Evolutionary conservation across 2,113 vertebrate genomes (phyloP).

Genomic region (Cavia aperea): DNA sequence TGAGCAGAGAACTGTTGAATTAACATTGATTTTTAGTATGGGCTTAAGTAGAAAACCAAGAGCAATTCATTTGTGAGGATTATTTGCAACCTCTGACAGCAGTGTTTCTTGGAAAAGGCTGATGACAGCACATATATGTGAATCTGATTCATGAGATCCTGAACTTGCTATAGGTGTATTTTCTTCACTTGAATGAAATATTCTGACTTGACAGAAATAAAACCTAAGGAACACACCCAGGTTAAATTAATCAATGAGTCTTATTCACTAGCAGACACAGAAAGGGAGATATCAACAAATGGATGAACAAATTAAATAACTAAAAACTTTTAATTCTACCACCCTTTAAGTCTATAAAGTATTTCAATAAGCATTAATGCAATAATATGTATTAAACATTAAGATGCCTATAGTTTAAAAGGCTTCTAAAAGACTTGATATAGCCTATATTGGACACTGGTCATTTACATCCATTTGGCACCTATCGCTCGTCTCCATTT

Average conservation of each 20-base stretch:
- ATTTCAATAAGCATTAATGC: constrained; percentile 20
- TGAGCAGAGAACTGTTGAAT: constrained; percentile 56
- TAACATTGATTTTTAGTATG: constrained; percentile 62
- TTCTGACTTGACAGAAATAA: constrained; percentile 17
- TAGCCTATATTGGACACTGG: not conserved
- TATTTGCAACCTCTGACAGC: constrained; percentile 45
- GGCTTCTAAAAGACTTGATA: too few species aligned
- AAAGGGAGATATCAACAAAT: constrained; percentile 43
- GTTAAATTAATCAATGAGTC: constrained; percentile 4
- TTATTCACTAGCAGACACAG: constrained; percentile 31
- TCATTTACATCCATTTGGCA: not conserved
- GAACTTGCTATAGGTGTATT: constrained; percentile 15
- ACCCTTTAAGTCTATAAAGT: constrained; percentile 20
- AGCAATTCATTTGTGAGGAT: constrained; percentile 49
- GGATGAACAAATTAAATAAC: constrained; percentile 53
- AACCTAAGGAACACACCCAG: constrained; percentile 23
- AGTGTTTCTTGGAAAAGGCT: constrained; percentile 47
- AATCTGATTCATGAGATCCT: constrained; percentile 49
- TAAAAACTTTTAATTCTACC: constrained; percentile 44
- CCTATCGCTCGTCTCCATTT: not conserved
- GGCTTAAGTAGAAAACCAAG: constrained; percentile 36
- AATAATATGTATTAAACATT: not conserved
- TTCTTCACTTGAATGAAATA: constrained; percentile 30
- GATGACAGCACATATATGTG: constrained; percentile 32
- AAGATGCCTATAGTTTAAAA: constrained; percentile 1